A percentile compares a stretch with the other conserved stretches of the same genome.
Evolutionary conservation across 2,888 invertebrate species (phyloP).

Genomic region (Xestia sexstrigata): DNA sequence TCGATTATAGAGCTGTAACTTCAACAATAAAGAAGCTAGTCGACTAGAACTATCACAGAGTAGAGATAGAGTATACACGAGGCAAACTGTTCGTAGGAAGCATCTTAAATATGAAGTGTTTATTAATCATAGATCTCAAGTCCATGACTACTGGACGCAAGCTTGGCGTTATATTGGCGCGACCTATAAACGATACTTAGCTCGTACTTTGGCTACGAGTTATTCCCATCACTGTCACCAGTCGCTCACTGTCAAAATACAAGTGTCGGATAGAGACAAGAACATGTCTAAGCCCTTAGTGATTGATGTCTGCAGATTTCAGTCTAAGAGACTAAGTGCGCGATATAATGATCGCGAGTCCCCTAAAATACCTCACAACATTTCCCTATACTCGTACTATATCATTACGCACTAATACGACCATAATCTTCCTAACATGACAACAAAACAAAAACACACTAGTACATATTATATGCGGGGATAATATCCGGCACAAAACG

Average conservation of each 20-base stretch:
- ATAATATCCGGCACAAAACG: slow-evolving; percentile 52
- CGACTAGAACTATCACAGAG: neutral
- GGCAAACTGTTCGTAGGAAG: neutral
- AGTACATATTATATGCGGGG: neutral
- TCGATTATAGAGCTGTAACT: neutral
- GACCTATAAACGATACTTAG: neutral
- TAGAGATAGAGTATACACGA: neutral
- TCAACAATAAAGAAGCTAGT: neutral
- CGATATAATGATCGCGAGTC: neutral
- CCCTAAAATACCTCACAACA: neutral
- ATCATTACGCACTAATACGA: neutral
- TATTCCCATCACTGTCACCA: neutral
- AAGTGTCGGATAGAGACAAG: neutral
- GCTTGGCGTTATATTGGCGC: neutral
- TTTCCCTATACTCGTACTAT: neutral
- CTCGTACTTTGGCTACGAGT: neutral
- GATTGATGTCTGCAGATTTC: neutral
- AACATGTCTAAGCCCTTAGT: neutral
- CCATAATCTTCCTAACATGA: slow-evolving; percentile 7
- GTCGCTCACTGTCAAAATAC: neutral
- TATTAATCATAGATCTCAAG: neutral
- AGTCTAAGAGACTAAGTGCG: neutral
- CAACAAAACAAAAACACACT: slow-evolving; percentile 20
- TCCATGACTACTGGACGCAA: neutral
- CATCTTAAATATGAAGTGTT: neutral